These are phyloP conservation scores for Stichopus horrens DNA, from an alignment of 53 echinoderm and acorn worm genomes.

Conservation along the genomic window DNA sequence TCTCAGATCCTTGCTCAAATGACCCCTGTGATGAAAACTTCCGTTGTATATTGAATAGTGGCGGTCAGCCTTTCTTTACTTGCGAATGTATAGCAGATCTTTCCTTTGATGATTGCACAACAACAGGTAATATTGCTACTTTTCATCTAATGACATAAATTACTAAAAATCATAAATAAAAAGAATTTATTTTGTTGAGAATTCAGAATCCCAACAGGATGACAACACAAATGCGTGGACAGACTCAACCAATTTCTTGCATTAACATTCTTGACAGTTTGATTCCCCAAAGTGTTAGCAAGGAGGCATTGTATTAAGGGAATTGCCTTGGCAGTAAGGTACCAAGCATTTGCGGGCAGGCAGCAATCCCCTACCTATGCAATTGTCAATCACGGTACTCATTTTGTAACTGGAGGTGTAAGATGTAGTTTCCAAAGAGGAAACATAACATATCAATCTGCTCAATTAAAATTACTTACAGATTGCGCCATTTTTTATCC, in stretches of 20 bases:
- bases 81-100: background rate
- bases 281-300: background rate
- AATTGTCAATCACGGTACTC: too few relatives aligned
- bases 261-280: background rate
- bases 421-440: too few relatives aligned
- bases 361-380: too few relatives aligned
- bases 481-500: too few relatives aligned
- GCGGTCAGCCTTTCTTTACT: background rate
- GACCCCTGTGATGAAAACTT: background rate
- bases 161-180: background rate
- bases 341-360: too few relatives aligned
- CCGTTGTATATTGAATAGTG: background rate
- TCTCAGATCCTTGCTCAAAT: background rate
- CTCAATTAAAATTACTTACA: too few relatives aligned
- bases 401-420: too few relatives aligned
- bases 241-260: background rate
- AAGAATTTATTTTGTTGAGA: background rate
- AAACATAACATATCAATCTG: too few relatives aligned
- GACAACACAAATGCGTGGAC: background rate
- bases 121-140: background rate
- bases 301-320: too few relatives aligned
- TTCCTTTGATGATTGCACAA: background rate
- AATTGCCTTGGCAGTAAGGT: too few relatives aligned
- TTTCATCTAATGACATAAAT: background rate
- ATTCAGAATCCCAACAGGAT: background rate